Base-by-base conservation (phyloP, 1,140 invertebrate species). In the Potamilus streckersoni region DNA sequence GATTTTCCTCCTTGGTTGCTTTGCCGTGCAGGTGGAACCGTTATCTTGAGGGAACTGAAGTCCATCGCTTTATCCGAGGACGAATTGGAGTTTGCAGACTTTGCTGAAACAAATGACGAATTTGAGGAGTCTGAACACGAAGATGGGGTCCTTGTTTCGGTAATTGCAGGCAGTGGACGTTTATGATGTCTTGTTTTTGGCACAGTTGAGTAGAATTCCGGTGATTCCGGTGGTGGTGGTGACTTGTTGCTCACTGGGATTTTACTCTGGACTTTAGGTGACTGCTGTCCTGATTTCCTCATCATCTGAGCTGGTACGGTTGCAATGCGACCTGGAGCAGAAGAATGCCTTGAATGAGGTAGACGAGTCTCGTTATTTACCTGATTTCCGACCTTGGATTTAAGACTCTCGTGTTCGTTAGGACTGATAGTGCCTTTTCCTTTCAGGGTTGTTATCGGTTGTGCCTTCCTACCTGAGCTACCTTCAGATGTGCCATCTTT, bases 381-480 rank as follows among this genome's bases (percentile, higher is more conserved):
- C 23, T 82, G 80, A 62, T 77, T 83, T 15, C 82, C 81, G 73
- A 84, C 79, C 63, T 76, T 76, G 15, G 81, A 78, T 16, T 69
- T 73, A n/a, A 69, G 20, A 16, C 76, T 61, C 17, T 80, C 81
- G 19, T 77, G 69, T n/a, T 79, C 65, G 0, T 70, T 65, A 19
- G 74, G 49, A 16, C 79, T 78, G 2, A 82, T 76, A 17, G 76
- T 66, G n/a, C 74, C 73, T 65, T 82, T 82, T 15, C 80, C 76
- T 75, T 86, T 88, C n/a, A 87, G 61, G 8, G 86, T 86, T 6
- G 86, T 88, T 19, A 88, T 82, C 8, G 86, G 86, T 69, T 88
- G 86, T 14, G 83, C 77, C 80, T 88, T 88, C 63, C 86, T 79
- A 12, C 65, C 75, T 16, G 74, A 49, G 55, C 64, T 65, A 68